Evolutionary conservation across 2,797 vertebrate species (phyloP).

Genomic region (Manis pentadactyla): DNA sequence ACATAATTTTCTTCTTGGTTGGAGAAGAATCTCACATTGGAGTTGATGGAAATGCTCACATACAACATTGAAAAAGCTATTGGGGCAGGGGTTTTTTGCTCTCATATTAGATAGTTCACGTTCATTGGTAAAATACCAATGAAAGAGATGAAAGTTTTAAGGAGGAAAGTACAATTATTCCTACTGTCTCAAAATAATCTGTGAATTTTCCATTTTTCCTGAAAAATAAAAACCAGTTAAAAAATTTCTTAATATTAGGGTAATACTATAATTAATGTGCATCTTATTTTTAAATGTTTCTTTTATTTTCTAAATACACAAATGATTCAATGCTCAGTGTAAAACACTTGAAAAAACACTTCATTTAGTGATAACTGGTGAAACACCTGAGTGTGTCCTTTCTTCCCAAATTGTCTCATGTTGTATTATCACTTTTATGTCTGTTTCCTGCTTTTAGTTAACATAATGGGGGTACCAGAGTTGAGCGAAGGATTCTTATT

Average conservation of each 20-base stretch:
- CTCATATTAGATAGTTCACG: neutral
- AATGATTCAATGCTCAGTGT: neutral
- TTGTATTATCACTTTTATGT: neutral
- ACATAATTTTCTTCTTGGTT: neutral
- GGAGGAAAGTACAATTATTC: neutral
- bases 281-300: neutral
- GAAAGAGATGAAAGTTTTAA: neutral
- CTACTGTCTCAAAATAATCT: neutral
- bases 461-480: neutral
- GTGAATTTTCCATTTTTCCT: neutral
- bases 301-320: neutral
- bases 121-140: neutral
- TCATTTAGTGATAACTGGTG: neutral
- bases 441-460: conserved; percentile 22
- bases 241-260: neutral
- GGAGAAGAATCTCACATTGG: neutral
- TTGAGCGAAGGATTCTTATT: neutral
- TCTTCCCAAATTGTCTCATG: neutral
- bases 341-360: neutral
- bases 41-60: neutral
- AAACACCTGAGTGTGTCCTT: neutral
- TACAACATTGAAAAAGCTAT: neutral
- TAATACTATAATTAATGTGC: conserved; percentile 7
- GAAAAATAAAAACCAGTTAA: neutral
- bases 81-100: neutral